Base-by-base conservation (phyloP, 2,113 vertebrate genomes). In the Rafetus swinhoei region DNA sequence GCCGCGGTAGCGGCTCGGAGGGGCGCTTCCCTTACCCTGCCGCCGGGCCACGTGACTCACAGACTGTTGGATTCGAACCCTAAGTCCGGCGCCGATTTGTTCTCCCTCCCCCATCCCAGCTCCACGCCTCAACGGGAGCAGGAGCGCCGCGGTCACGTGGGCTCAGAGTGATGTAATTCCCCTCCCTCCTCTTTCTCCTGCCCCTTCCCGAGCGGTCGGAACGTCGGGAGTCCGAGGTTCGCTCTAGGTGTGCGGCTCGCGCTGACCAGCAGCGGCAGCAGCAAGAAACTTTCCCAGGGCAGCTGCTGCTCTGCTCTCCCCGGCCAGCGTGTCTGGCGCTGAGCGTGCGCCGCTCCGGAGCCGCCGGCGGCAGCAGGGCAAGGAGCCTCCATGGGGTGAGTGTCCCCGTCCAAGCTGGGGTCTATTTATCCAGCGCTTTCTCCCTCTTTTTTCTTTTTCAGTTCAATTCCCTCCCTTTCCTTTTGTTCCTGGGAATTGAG, bases 201-300 rank as follows among this genome's bases (percentile, higher is more conserved):
- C 69, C 24, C 24, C 56, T 62, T 50, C 77, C 29, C 32, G 62
- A 35, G n/a, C n/a, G 8, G 65, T 9, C 18, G 65, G 65, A n/a
- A n/a, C 32, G 65, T 19, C 9, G 93, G 16, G 85, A 45, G 96
- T 89, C 93, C 94, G 96, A 95, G 95, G 96, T 94, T 39, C 92
- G 94, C 95, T 84, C 87, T 85, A 92, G 86, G 85, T 93, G 94
- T 84, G 96, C 80, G 69, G 52, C 95, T 95, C 95, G 94, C 95
- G 60, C 86, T 59, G 88, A 92, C 89, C 90, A 89, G 85, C 91
- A 22, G 77, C 93, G 35, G 86, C 84, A 39, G 53, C 85, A 82
- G 90, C 35, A 72, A 93, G 85, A 88, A 84, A 94, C 82, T 86
- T 15, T 57, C 92, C 29, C 82, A 9, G 29, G 84, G 81, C 60